These are phyloP conservation scores for Lucilia cuprina DNA, from an alignment of 1,140 invertebrate genomes.

Conservation along the genomic window DNA sequence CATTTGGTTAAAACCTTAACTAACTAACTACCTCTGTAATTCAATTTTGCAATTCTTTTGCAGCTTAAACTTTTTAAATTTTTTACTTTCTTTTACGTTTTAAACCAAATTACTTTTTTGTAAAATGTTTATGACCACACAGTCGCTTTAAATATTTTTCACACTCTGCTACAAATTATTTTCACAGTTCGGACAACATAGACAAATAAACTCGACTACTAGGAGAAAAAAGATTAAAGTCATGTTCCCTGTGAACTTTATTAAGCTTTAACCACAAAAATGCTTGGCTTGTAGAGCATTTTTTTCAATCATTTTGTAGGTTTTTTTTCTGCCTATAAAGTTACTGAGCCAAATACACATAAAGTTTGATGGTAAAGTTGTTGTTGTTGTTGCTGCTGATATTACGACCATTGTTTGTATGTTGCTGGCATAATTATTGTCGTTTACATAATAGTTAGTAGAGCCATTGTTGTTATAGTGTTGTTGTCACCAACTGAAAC, in stretches of 20 bases:
- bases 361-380: not conserved
- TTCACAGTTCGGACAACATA: not conserved
- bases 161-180: not conserved
- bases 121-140: not conserved
- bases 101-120: not conserved
- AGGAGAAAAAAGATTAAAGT: not conserved
- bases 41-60: too few relatives aligned
- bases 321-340: not conserved
- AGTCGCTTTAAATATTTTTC: not conserved
- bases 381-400: conserved; percentile 8
- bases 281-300: not conserved
- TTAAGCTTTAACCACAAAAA: conserved; percentile 19
- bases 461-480: conserved; percentile 1
- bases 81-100: not conserved
- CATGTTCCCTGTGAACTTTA: conserved; percentile 3
- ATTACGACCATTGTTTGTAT: not conserved
- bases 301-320: not conserved
- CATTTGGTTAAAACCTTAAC: too few relatives aligned
- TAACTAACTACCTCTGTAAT: too few relatives aligned
- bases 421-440: conserved; percentile 24
- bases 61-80: too few relatives aligned
- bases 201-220: not conserved
- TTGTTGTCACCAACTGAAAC: not conserved
- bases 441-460: conserved; percentile 26
- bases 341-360: not conserved